Conservation (phyloP, 1,140 invertebrate genomes). For the Panonychus citri region DNA sequence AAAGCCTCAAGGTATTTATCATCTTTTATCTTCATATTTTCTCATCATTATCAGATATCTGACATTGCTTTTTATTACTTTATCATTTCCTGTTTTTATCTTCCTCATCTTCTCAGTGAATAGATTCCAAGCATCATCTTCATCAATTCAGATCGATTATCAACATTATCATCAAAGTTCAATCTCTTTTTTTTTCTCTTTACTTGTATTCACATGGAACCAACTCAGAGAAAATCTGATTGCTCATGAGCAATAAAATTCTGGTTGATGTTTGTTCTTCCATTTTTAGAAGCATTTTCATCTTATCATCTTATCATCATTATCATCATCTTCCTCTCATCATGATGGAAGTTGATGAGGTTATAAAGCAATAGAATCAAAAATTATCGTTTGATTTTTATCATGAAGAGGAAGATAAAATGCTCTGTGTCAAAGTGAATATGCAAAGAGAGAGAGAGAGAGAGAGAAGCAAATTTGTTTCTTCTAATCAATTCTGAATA, state of each 20-base stretch:
- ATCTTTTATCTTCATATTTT: too few species aligned
- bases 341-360: neutral
- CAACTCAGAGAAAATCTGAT: too few species aligned
- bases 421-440: neutral
- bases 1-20: too few species aligned
- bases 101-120: neutral
- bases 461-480: neutral
- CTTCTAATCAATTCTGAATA: too few species aligned
- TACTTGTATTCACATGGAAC: neutral
- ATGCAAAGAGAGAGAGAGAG: neutral
- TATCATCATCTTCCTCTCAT: neutral
- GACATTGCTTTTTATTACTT: neutral
- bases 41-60: too few species aligned
- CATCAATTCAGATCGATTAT: neutral
- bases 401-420: neutral
- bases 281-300: too few species aligned
- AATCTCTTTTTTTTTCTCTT: neutral
- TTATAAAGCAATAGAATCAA: neutral
- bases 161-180: neutral
- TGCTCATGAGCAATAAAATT: too few species aligned
- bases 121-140: too few species aligned
- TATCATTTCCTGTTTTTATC: neutral
- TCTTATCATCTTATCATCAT: neutral
- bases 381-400: neutral
- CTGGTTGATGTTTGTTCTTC: too few species aligned